These are phyloP conservation scores for Microcaecilia unicolor DNA, from an alignment of 2,797 vertebrate genomes.

Conservation along the genomic window DNA sequence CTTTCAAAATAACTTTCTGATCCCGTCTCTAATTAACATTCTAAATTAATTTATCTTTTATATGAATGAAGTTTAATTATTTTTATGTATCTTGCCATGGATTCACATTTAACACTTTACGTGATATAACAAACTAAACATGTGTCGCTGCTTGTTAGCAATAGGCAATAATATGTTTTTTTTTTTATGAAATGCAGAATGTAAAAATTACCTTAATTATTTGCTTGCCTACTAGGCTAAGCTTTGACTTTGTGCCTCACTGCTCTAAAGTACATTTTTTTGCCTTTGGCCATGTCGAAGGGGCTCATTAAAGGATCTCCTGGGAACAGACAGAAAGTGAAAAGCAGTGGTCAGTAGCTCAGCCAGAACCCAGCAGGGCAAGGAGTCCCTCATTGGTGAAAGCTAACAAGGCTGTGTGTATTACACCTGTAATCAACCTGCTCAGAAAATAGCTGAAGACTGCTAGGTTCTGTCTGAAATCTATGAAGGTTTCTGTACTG, in stretches of 20 bases:
- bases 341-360: slow-evolving; percentile 76
- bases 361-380: slow-evolving; percentile 50
- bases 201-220: slow-evolving; percentile 71
- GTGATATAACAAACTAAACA: slow-evolving; percentile 44
- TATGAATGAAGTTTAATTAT: slow-evolving; percentile 50
- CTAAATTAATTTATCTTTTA: slow-evolving; percentile 55
- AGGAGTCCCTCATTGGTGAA: slow-evolving; percentile 47
- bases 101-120: slow-evolving; percentile 54
- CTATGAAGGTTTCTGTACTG: slow-evolving; percentile 55
- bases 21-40: slow-evolving; percentile 57
- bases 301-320: slow-evolving; percentile 89
- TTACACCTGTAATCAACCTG: slow-evolving; percentile 83
- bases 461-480: slow-evolving; percentile 51
- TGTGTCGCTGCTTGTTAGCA: slow-evolving; percentile 34
- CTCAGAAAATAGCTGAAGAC: slow-evolving; percentile 60
- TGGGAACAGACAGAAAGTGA: slow-evolving; percentile 80
- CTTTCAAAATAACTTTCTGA: no score
- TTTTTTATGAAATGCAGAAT: slow-evolving; percentile 75
- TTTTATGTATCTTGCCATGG: slow-evolving; percentile 43
- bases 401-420: slow-evolving; percentile 64
- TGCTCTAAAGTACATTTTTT: slow-evolving; percentile 73
- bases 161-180: slow-evolving; percentile 53
- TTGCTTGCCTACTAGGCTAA: slow-evolving; percentile 68
- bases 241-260: slow-evolving; percentile 84
- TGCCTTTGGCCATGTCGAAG: slow-evolving; percentile 87